phyloP scores from a whole-genome alignment of 2,888 invertebrate species.

The Torymus tubicola region DNA sequence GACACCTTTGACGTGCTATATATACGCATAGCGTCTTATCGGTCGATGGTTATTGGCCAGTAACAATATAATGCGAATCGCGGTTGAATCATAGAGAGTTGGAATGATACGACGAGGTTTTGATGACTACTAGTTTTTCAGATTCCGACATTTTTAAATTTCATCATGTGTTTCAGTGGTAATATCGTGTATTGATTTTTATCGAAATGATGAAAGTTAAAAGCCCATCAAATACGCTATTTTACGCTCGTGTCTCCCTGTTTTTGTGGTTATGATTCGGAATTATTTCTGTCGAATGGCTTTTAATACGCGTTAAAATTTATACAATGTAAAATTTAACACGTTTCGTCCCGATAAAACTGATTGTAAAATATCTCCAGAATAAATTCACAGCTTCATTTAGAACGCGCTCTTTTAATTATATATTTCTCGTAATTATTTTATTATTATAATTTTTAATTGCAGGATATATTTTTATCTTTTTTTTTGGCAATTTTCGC shows the following conservation, averaged over 20 bases:
- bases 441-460: too few relatives aligned
- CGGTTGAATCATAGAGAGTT: neutral
- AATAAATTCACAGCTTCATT: too few relatives aligned
- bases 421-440: neutral
- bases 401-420: neutral
- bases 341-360: neutral
- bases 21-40: slow-evolving; percentile 37
- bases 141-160: slow-evolving; percentile 15
- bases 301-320: neutral
- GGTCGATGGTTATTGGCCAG: slow-evolving; percentile 38
- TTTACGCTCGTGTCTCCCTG: neutral
- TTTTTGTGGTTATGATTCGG: neutral
- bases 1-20: slow-evolving; percentile 30
- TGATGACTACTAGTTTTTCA: slow-evolving; percentile 32
- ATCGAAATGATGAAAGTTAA: slow-evolving; percentile 11
- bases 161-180: neutral
- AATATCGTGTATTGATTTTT: slow-evolving; percentile 18
- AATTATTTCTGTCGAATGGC: neutral
- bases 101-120: too few relatives aligned
- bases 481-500: neutral
- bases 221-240: neutral
- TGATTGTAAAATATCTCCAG: too few relatives aligned
- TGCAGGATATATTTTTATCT: neutral
- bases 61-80: slow-evolving; percentile 43
- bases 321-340: slow-evolving; percentile 7